Base-by-base conservation (phyloP, 2,113 vertebrate species). In the Megaleporinus macrocephalus region DNA sequence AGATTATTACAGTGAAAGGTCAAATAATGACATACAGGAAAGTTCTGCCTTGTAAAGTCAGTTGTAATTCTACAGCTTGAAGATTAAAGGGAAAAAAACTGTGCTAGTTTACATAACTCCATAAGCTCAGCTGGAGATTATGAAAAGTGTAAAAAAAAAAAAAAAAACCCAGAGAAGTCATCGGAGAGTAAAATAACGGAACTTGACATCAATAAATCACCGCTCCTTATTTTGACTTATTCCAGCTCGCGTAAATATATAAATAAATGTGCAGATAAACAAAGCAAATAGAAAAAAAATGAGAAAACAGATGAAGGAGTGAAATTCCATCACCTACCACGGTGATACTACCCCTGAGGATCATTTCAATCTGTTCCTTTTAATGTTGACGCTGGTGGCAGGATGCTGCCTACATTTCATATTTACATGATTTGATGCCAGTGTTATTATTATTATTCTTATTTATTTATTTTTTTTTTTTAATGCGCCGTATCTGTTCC, bases 331-430 rank as follows among this genome's bases (percentile, higher is more conserved):
- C 83, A 88, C 88, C 87, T 87, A 89, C 86, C 80, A 80, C 89
- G 92, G 89, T 90, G 90, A 92, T 90, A 86, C 89, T 89, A 92
- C 92, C 90, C 93, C 90, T 76, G 91, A 92, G 94, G 90, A 89
- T 92, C 87, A 91, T 90, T 93, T 93, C 91, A 90, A 91, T 93
- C 91, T 92, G 91, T 91, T 92, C 86, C 86, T 90, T 93, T 93
- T 94, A 92, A 92, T 93, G 92, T 93, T 92, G 90, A 90, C 84
- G 92, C 91, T 94, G 89, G 90, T 92, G 92, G 92, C 91, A 92
- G 88, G 85, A 90, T 57, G 59, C 80, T 77, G 82, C 80, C 80
- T 87, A 73, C 27, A 83, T 87, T 84, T 75, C 76, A 63, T 69
- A 87, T 82, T 84, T 84, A 73, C 85, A 86, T 84, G 83, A 83